Evolutionary conservation across 2,797 vertebrate genomes (phyloP), one percentile per base, ranked within the genome.

Genomic region (Myioborus melanocephalus): DNA sequence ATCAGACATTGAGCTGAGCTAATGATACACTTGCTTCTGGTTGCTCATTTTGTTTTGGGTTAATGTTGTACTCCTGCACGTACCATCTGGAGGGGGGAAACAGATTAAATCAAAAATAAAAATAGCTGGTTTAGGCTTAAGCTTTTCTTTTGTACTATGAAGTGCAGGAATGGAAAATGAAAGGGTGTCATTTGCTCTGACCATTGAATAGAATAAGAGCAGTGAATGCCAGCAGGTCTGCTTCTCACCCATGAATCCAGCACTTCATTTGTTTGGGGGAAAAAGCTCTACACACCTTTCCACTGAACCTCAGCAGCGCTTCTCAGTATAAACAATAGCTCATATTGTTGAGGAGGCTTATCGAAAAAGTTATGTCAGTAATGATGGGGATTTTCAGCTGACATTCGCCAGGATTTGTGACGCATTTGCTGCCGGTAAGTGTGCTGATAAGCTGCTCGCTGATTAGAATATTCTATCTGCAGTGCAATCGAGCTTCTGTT

Each of bases 31-130:
- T 97, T 90, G 71, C 91, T 97, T 89, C 87, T 95, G 70, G 95
- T 96, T 95, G 94, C 92, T 97, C 93, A 49, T 96, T 96, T 90
- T 96, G 97, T 94, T 94, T 91, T 3, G 8, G 91, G 73, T 78
- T 95, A 96, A 94, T 91, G 89, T 89, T 76, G 0, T 63, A 60
- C 72, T 90, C 94, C 82, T 92, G 65, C 65, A 83, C 53, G 59
- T 91, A 92, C 94, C 82, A 63, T 96, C 95, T 97, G 92, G 89
- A 94, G 94, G 94, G 72, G 44, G 50, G 35, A 87, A 89, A 93
- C 76, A 80, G 63, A 89, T 94, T 94, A 96, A 96, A 97, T 96
- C 61, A 96, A 95, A 96, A 96, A 90, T 94, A 96, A 97, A 96
- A 95, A 93, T 92, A 91, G 57, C 83, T 69, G 89, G 71, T 93